These are phyloP conservation scores for Eurytoma californica DNA, from an alignment of 2,888 invertebrate genomes.

Conservation along the genomic window DNA sequence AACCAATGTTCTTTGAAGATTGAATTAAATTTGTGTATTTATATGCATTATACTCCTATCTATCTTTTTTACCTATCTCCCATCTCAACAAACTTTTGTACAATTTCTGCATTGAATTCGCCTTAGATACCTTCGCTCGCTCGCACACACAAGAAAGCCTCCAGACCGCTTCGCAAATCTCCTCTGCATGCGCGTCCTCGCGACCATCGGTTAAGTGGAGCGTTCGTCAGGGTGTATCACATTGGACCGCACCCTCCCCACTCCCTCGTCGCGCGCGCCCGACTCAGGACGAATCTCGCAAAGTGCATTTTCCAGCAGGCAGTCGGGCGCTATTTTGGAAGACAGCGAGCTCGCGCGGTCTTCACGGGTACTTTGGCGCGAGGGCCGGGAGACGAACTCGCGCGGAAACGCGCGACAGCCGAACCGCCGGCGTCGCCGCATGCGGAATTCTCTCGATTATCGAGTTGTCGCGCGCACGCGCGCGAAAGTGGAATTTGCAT, in stretches of 20 bases:
- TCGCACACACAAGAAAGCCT: not conserved
- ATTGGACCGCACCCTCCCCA: not conserved
- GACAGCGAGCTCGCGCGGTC: not conserved
- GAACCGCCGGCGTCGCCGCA: not conserved
- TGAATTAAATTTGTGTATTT: too few relatives aligned
- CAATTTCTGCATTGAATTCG: too few relatives aligned
- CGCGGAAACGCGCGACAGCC: not conserved
- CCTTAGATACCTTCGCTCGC: too few relatives aligned
- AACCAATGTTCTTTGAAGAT: too few relatives aligned
- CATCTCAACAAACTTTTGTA: too few relatives aligned
- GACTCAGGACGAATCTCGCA: slow-evolving; percentile 26
- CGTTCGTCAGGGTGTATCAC: slow-evolving; percentile 50
- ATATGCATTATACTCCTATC: too few relatives aligned
- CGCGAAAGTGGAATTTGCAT: too few relatives aligned
- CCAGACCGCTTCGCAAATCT: not conserved
- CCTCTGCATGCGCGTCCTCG: not conserved
- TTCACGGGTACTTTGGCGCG: not conserved
- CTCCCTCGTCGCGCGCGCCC: not conserved
- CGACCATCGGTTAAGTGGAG: slow-evolving; percentile 42
- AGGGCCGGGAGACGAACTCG: not conserved
- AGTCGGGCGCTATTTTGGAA: slow-evolving; percentile 35
- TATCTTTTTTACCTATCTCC: not conserved
- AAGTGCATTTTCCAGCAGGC: slow-evolving; percentile 40
- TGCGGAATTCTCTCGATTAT: too few relatives aligned
- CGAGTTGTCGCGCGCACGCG: too few relatives aligned